These are phyloP conservation scores for Diadegma fenestrale DNA, from an alignment of 2,888 invertebrate species.

Conservation along the genomic window DNA sequence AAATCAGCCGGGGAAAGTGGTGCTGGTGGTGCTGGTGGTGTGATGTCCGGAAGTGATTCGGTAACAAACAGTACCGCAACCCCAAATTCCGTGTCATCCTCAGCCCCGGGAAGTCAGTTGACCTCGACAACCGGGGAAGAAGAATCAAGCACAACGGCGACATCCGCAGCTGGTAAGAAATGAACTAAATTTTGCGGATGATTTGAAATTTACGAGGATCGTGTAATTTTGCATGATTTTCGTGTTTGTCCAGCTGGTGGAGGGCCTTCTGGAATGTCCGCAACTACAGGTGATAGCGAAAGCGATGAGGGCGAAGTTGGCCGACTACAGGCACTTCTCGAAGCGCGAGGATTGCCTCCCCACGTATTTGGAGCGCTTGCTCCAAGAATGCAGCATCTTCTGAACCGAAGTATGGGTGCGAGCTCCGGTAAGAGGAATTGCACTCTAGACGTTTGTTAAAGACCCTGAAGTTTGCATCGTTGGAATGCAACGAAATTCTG, in stretches of 20 bases:
- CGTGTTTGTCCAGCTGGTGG: slow-evolving; percentile 77
- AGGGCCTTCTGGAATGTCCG: slow-evolving; percentile 84
- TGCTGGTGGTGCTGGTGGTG: slow-evolving; percentile 69
- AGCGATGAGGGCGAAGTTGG: slow-evolving; percentile 98
- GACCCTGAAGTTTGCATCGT: too few relatives aligned
- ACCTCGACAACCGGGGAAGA: slow-evolving; percentile 80
- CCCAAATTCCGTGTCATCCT: slow-evolving; percentile 79
- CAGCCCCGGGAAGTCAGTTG: slow-evolving; percentile 79
- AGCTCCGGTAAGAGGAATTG: slow-evolving; percentile 88
- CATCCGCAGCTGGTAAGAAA: slow-evolving; percentile 78
- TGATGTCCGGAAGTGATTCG: slow-evolving; percentile 82
- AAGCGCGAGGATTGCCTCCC: slow-evolving; percentile 98
- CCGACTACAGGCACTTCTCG: slow-evolving; percentile 96
- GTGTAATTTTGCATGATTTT: background rate
- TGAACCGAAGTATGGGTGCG: slow-evolving; percentile 97
- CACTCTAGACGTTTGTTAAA: background rate
- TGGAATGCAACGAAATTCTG: too few relatives aligned
- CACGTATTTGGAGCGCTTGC: slow-evolving; percentile 98
- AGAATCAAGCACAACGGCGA: slow-evolving; percentile 79
- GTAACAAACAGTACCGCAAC: slow-evolving; percentile 78
- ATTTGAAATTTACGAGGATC: background rate
- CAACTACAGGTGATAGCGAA: slow-evolving; percentile 88
- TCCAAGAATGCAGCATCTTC: slow-evolving; percentile 97
- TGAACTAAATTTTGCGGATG: background rate
- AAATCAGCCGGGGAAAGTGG: slow-evolving; percentile 86